Evolutionary conservation across 1,140 invertebrate genomes (phyloP).

Genomic region (Drosophila ananassae): DNA sequence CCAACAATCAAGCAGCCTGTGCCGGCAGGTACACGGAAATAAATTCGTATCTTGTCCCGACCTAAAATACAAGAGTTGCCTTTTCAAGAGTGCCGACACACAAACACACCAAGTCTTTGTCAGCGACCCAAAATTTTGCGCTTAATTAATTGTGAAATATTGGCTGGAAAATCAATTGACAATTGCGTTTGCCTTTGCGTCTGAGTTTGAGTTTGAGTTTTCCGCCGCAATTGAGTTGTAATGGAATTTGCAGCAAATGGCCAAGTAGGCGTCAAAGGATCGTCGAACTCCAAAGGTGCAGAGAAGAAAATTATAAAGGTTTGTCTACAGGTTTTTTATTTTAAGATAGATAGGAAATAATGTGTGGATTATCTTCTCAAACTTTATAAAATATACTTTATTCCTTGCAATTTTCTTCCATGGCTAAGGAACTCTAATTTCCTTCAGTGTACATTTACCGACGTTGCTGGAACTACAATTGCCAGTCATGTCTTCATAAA

Average conservation of each 20-base stretch:
- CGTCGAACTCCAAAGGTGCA: constrained; percentile 39
- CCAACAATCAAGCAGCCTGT: constrained; percentile 1
- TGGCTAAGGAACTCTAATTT: background rate
- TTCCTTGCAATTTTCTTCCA: no score
- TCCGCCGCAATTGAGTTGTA: constrained; percentile 73
- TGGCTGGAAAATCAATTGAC: constrained; percentile 58
- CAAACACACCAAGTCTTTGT: constrained; percentile 14
- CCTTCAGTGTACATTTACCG: constrained; percentile 9
- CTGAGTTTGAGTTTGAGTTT: background rate
- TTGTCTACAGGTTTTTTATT: background rate
- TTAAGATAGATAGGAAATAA: no score
- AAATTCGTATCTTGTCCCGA: constrained; percentile 41
- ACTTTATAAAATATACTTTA: no score
- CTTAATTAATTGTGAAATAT: constrained; percentile 80
- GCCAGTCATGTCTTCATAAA: constrained; percentile 82
- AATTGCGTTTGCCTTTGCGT: constrained; percentile 2
- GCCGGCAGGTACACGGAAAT: constrained; percentile 47
- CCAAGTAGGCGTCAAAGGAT: constrained; percentile 71
- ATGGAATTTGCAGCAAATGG: constrained; percentile 46
- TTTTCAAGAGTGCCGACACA: constrained; percentile 55
- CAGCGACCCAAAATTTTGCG: constrained; percentile 69
- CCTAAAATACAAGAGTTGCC: constrained; percentile 11
- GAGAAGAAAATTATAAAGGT: background rate
- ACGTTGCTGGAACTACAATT: constrained; percentile 68
- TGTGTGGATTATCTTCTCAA: no score